Evolutionary conservation across 2,797 vertebrate genomes (phyloP).

Genomic region (Lacerta agilis): DNA sequence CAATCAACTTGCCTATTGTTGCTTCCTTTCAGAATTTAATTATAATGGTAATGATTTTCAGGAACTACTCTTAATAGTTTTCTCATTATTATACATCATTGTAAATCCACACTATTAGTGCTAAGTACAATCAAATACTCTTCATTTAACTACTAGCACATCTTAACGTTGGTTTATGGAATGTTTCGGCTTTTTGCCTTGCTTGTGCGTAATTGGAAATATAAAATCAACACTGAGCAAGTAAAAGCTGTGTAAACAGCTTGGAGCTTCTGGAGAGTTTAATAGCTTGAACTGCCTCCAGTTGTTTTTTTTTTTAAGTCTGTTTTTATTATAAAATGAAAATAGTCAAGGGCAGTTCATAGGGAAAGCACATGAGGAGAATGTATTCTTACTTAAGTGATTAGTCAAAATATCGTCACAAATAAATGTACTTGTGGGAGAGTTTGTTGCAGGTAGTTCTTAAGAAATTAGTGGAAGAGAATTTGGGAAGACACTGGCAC

Average conservation of each 20-base stretch:
- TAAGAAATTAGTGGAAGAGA: neutral
- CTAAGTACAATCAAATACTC: slow-evolving; percentile 32
- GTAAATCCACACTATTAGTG: slow-evolving; percentile 24
- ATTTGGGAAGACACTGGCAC: neutral
- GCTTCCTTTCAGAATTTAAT: slow-evolving; percentile 13
- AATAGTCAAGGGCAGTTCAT: slow-evolving; percentile 25
- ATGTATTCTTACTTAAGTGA: neutral
- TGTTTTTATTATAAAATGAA: slow-evolving; percentile 29
- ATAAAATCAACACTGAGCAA: slow-evolving; percentile 32
- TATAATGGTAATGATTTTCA: slow-evolving; percentile 42
- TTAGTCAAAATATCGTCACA: slow-evolving; percentile 17
- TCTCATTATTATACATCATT: slow-evolving; percentile 34
- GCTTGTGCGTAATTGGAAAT: slow-evolving; percentile 24
- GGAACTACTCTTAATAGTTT: slow-evolving; percentile 17
- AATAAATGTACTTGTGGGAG: neutral
- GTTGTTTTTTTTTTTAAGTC: neutral
- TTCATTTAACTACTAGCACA: slow-evolving; percentile 6
- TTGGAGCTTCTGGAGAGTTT: slow-evolving; percentile 27
- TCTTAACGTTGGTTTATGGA: slow-evolving; percentile 26
- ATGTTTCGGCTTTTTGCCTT: slow-evolving; percentile 22
- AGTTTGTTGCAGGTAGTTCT: neutral
- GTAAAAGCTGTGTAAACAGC: slow-evolving; percentile 26
- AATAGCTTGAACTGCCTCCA: slow-evolving; percentile 24
- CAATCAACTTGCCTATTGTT: neutral
- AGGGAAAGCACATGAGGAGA: slow-evolving; percentile 6